These are phyloP conservation scores for Saturnia pavonia DNA, from an alignment of 2,888 invertebrate species.

Conservation along the genomic window DNA sequence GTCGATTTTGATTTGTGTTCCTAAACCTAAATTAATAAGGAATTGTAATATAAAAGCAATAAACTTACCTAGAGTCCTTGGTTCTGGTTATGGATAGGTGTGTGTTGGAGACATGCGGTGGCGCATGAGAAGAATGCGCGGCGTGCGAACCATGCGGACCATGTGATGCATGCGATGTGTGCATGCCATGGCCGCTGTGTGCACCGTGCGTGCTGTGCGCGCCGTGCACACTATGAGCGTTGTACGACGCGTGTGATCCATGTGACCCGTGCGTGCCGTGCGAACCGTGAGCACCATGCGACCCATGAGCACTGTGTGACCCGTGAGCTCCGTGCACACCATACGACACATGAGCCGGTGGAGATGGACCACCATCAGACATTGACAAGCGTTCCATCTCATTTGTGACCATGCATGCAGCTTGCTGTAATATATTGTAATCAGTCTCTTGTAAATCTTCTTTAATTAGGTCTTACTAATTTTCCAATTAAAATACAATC, in stretches of 20 bases:
- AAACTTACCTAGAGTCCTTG: conserved; percentile 63
- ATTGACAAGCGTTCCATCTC: conserved; percentile 67
- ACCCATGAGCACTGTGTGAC: conserved; percentile 34
- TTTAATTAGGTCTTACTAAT: no score
- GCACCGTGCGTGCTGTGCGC: conserved; percentile 36
- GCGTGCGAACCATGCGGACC: conserved; percentile 34
- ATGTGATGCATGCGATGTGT: conserved; percentile 35
- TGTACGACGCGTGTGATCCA: conserved; percentile 48
- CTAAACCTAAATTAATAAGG: no score
- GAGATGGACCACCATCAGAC: conserved; percentile 60
- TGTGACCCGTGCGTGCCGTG: conserved; percentile 39
- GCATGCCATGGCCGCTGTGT: conserved; percentile 32
- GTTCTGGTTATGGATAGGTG: conserved; percentile 47
- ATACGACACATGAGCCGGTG: conserved; percentile 57
- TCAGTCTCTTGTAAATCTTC: no score
- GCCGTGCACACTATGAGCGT: conserved; percentile 38
- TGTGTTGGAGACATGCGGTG: conserved; percentile 32
- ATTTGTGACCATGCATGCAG: conserved; percentile 39
- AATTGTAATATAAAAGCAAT: no score
- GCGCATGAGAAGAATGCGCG: conserved; percentile 34
- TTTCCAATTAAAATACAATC: no score
- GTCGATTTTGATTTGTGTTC: no score
- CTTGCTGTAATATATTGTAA: conserved; percentile 17
- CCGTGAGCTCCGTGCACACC: conserved; percentile 33
- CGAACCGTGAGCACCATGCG: conserved; percentile 31